Evolutionary conservation across 2,888 invertebrate species (phyloP).

Genomic region (Dromius quadrimaculatus): DNA sequence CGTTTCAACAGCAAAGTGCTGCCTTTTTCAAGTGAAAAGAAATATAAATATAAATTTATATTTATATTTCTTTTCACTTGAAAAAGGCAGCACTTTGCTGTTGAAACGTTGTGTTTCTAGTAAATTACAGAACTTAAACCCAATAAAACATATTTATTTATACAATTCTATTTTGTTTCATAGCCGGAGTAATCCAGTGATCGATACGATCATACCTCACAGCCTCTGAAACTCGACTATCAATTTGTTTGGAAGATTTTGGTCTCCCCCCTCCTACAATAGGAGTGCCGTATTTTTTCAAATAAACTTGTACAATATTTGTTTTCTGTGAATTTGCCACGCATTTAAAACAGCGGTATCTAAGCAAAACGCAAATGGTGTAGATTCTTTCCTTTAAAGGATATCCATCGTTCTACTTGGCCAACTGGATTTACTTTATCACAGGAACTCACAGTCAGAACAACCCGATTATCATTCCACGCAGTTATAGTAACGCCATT

Average conservation of each 20-base stretch:
- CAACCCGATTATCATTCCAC: constrained; percentile 56
- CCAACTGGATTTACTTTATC: constrained; percentile 53
- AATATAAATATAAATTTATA: no score
- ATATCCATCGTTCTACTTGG: constrained; percentile 36
- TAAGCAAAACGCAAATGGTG: constrained; percentile 41
- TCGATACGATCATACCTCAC: background rate
- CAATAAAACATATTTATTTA: no score
- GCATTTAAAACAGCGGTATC: constrained; percentile 24
- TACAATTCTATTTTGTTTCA: constrained; percentile 33
- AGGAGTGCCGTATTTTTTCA: constrained; percentile 2
- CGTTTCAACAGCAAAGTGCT: no score
- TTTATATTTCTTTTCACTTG: no score
- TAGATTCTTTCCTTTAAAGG: constrained; percentile 53
- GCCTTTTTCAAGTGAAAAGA: no score
- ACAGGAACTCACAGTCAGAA: constrained; percentile 54
- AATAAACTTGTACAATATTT: constrained; percentile 6
- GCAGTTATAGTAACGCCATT: constrained; percentile 53
- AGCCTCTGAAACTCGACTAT: background rate
- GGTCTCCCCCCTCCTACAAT: constrained; percentile 11
- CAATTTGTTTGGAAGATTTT: constrained; percentile 25
- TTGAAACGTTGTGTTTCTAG: no score
- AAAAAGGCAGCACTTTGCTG: no score
- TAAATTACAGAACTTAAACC: no score
- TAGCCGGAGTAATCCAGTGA: constrained; percentile 17
- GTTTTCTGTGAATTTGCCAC: constrained; percentile 21